A percentile compares a stretch with the other conserved stretches of the same genome.
phyloP scores from a whole-genome alignment of 2,888 invertebrate species.

The Andrena hattorfiana region DNA sequence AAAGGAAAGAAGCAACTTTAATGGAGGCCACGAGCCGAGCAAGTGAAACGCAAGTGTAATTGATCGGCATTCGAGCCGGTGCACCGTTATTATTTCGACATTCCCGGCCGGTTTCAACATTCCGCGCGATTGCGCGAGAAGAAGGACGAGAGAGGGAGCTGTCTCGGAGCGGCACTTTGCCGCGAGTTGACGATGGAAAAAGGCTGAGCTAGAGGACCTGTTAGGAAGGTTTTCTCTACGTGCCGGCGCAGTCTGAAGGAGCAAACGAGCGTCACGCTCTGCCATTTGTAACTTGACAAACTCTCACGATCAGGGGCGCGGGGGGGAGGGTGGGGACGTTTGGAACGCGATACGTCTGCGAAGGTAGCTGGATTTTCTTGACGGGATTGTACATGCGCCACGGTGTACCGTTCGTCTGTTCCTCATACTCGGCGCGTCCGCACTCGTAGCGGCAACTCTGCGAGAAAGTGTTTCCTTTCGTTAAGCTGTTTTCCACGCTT shows the following conservation, averaged over 20 bases:
- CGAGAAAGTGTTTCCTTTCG: slow-evolving; percentile 80
- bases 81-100: slow-evolving; percentile 44
- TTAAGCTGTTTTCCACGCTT: slow-evolving; percentile 77
- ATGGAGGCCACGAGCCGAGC: background rate
- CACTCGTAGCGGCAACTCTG: slow-evolving; percentile 60
- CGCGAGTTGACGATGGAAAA: slow-evolving; percentile 11
- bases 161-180: slow-evolving; percentile 8
- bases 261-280: slow-evolving; percentile 60
- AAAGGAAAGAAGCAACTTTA: background rate
- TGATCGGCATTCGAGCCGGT: slow-evolving; percentile 13
- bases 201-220: slow-evolving; percentile 20
- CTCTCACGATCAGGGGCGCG: slow-evolving; percentile 57
- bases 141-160: slow-evolving; percentile 1
- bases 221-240: slow-evolving; percentile 52
- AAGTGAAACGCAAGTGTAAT: slow-evolving; percentile 1
- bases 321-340: background rate
- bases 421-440: slow-evolving; percentile 39
- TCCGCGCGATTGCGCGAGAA: slow-evolving; percentile 18
- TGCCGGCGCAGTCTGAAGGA: slow-evolving; percentile 44
- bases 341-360: slow-evolving; percentile 32
- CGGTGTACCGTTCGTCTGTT: slow-evolving; percentile 45
- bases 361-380: slow-evolving; percentile 31
- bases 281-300: slow-evolving; percentile 52
- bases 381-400: slow-evolving; percentile 27
- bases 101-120: slow-evolving; percentile 34